Evolutionary conservation across 1,140 invertebrate species (phyloP).

Genomic region (Hypothenemus hampei): DNA sequence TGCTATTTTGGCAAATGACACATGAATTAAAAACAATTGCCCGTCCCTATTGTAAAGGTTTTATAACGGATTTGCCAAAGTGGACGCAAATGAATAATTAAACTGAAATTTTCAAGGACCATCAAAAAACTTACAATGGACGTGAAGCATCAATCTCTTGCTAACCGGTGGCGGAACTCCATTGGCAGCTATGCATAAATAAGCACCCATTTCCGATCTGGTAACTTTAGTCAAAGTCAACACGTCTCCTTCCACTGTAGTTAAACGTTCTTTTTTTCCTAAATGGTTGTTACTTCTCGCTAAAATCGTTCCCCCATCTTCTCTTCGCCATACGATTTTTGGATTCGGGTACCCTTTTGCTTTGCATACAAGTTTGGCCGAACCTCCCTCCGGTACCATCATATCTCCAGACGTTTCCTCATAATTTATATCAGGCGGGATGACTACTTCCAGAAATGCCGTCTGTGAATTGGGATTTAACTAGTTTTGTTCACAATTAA

Average conservation of each 20-base stretch:
- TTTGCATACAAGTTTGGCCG: conserved; percentile 79
- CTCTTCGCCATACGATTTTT: conserved; percentile 78
- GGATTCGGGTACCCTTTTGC: conserved; percentile 80
- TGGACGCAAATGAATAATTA: conserved; percentile 21
- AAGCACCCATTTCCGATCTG: conserved; percentile 75
- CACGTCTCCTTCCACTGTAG: conserved; percentile 67
- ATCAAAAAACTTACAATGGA: conserved; percentile 70
- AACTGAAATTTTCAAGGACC: not conserved
- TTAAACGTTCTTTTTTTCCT: conserved; percentile 66
- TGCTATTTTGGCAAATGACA: conserved; percentile 27
- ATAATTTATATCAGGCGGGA: conserved; percentile 84
- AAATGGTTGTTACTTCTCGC: conserved; percentile 61
- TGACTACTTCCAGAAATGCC: conserved; percentile 80
- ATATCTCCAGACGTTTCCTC: conserved; percentile 84
- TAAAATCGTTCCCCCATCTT: conserved; percentile 79
- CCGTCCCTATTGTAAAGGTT: conserved; percentile 16
- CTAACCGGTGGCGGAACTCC: conserved; percentile 63
- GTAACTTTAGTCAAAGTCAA: conserved; percentile 75
- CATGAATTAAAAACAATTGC: conserved; percentile 28
- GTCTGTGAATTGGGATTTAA: conserved; percentile 52
- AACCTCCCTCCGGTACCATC: conserved; percentile 86
- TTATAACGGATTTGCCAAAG: conserved; percentile 23
- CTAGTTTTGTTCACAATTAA: not conserved
- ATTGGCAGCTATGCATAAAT: conserved; percentile 64
- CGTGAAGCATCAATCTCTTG: conserved; percentile 61